phyloP scores from a whole-genome alignment of 64 coral and sea anemone genomes.

The Montipora foliosa region DNA sequence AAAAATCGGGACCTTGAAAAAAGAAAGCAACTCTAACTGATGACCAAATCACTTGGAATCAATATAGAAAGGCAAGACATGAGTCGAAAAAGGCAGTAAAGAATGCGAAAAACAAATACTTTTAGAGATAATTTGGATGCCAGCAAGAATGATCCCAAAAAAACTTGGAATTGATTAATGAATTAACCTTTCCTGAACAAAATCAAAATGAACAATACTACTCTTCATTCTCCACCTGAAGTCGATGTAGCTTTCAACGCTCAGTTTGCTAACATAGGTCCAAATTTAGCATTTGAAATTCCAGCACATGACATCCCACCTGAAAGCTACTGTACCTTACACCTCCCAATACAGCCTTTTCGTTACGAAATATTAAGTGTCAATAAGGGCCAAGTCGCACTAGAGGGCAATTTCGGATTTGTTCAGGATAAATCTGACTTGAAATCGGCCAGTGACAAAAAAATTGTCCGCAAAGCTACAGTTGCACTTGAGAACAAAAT shows the following conservation, averaged over 20 bases:
- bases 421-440: slow-evolving; percentile 20
- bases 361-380: background rate
- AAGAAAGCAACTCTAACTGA: slow-evolving; percentile 8
- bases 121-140: slow-evolving; percentile 11
- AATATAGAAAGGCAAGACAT: slow-evolving; percentile 29
- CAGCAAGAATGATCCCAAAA: background rate
- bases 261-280: background rate
- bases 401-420: slow-evolving; percentile 38
- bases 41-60: background rate
- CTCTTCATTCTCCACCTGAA: background rate
- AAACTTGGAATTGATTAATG: slow-evolving; percentile 37
- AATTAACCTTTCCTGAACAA: slow-evolving; percentile 12
- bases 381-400: slow-evolving; percentile 30
- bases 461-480: background rate
- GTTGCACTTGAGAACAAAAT: background rate
- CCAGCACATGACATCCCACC: background rate
- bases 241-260: background rate
- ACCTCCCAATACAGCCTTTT: background rate
- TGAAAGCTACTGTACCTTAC: background rate
- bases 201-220: background rate
- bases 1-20: slow-evolving; percentile 4
- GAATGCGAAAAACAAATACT: slow-evolving; percentile 2
- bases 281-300: slow-evolving; percentile 16
- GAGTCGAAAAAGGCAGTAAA: slow-evolving; percentile 2
- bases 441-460: background rate